These are phyloP conservation scores for Corythoichthys intestinalis DNA, from an alignment of 2,113 vertebrate genomes.

Conservation along the genomic window DNA sequence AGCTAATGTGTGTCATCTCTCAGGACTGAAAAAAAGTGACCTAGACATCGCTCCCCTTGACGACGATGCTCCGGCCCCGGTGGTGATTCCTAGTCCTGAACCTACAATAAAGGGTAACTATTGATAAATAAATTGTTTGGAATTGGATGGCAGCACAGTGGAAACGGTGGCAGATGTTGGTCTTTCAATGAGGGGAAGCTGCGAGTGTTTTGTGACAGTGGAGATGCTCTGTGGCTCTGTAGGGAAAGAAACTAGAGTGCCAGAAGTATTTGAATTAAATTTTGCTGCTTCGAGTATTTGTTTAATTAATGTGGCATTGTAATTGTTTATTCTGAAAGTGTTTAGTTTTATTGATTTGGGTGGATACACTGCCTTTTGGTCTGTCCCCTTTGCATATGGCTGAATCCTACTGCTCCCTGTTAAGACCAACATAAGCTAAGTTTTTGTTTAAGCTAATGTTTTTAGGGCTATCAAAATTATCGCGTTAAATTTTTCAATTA, in stretches of 20 bases:
- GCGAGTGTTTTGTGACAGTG: neutral
- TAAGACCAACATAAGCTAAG: too few relatives aligned
- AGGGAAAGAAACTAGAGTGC: neutral
- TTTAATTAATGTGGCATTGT: too few relatives aligned
- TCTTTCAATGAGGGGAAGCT: neutral
- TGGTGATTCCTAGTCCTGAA: constrained; percentile 30
- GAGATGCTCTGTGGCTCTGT: neutral
- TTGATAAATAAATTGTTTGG: too few relatives aligned
- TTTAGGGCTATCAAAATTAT: too few relatives aligned
- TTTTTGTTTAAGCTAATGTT: too few relatives aligned
- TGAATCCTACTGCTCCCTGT: too few relatives aligned
- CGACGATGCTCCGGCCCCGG: constrained; percentile 22
- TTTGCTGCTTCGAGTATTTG: too few relatives aligned
- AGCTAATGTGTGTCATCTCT: constrained; percentile 38
- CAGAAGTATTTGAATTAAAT: neutral
- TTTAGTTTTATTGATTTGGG: too few relatives aligned
- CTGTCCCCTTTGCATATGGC: too few relatives aligned
- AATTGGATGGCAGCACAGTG: neutral
- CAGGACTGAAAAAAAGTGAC: constrained; percentile 71
- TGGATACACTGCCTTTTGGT: too few relatives aligned
- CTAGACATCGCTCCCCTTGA: constrained; percentile 22
- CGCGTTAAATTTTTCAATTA: too few relatives aligned
- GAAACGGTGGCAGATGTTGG: neutral
- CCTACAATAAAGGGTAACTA: constrained; percentile 58
- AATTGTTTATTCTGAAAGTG: constrained; percentile 3